phyloP scores from a whole-genome alignment of 1,140 invertebrate species.

The Ostrea edulis region DNA sequence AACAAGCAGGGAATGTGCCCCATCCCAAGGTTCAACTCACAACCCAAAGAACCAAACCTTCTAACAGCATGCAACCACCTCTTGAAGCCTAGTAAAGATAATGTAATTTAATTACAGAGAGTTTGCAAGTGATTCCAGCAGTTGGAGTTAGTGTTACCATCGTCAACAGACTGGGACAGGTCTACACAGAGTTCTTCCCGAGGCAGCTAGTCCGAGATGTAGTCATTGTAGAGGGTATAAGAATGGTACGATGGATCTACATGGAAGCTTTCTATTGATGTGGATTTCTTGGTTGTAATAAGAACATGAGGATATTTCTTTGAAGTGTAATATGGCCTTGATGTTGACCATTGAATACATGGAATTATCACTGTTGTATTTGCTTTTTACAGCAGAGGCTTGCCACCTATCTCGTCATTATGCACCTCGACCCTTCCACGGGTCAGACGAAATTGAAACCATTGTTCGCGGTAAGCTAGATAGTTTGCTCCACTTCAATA shows the following conservation, averaged over 20 bases:
- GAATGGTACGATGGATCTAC: conserved; percentile 6
- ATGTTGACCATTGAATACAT: background rate
- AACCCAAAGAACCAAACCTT: too few species aligned
- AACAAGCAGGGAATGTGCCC: too few species aligned
- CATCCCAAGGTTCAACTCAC: too few species aligned
- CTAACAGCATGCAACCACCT: too few species aligned
- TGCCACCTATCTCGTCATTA: background rate
- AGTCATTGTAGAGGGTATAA: conserved; percentile 41
- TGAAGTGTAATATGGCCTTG: background rate
- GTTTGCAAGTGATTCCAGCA: conserved; percentile 17
- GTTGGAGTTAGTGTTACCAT: conserved; percentile 35
- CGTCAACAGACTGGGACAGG: conserved; percentile 40
- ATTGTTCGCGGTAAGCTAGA: background rate
- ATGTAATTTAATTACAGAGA: conserved; percentile 23
- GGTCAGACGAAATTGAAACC: background rate
- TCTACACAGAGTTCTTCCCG: conserved; percentile 33
- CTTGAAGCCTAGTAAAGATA: background rate
- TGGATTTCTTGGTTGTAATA: background rate
- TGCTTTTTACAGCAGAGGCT: background rate
- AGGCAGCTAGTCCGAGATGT: conserved; percentile 26
- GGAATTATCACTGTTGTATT: background rate
- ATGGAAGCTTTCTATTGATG: background rate
- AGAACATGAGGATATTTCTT: background rate
- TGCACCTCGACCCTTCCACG: background rate
- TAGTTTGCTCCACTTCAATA: background rate